phyloP scores from a whole-genome alignment of 2,113 vertebrate genomes.

The Nyctereutes procyonoides region DNA sequence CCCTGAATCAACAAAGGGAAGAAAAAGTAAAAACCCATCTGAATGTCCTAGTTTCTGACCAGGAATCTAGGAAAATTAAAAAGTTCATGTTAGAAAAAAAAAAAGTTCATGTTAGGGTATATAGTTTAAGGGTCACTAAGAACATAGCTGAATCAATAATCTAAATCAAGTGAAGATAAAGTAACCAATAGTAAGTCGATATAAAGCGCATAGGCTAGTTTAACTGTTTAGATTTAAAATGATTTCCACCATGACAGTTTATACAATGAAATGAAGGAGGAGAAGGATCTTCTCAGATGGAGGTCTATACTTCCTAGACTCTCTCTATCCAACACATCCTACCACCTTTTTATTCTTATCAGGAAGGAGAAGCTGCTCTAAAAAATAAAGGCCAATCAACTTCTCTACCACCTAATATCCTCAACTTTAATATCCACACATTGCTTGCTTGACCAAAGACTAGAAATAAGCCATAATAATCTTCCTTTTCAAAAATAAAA shows the following conservation, averaged over 20 bases:
- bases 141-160: conserved; percentile 64
- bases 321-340: background rate
- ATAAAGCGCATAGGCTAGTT: background rate
- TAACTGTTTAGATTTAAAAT: background rate
- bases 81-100: background rate
- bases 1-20: background rate
- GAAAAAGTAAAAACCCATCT: conserved; percentile 3
- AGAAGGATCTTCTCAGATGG: background rate
- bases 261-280: conserved; percentile 63
- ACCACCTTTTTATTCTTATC: background rate
- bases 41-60: background rate
- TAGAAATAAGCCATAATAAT: conserved; percentile 1
- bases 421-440: background rate
- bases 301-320: background rate
- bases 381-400: background rate
- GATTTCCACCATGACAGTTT: conserved; percentile 81
- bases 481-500: conserved; percentile 37
- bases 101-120: background rate
- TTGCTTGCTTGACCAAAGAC: conserved; percentile 26
- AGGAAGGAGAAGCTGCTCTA: conserved; percentile 21
- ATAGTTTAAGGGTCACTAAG: conserved; percentile 38
- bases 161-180: conserved; percentile 39
- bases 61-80: background rate
- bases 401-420: background rate
- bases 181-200: background rate